Base-by-base conservation (phyloP, 2,888 invertebrate genomes). In the Agrochola lychnidis region DNA sequence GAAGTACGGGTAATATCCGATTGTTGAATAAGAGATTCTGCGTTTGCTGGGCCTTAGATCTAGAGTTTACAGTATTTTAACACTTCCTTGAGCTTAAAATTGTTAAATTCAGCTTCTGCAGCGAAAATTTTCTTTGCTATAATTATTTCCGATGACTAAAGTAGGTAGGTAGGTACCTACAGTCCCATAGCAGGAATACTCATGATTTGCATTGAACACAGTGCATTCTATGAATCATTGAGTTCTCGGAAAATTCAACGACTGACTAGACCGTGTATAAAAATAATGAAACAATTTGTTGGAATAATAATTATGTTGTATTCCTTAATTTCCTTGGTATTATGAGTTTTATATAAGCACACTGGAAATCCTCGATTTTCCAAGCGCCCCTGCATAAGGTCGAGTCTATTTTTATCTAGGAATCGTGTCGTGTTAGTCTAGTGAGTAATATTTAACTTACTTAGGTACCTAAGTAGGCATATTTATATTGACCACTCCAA, bases 171-270 rank as follows among this genome's bases (percentile, higher is more conserved):
- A 62, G 14, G 6, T 63, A n/a, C n/a, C 40, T 40, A 68, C 25
- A 53, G 30, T 19, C 25, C 1, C 42, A 40, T 2, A 51, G 61
- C 64, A 70, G 78, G 62, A 73, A 81, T 51, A 79, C 22, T 66
- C 48, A 59, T 77, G 48, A 57, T 72, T 78, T 73, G 61, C 56
- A 67, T 63, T 59, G 40, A 59, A n/a, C 76, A 53, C 69, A 53
- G 68, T 78, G 62, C 66, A 71, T 51, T 48, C n/a, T 19, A 76
- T 84, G 84, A 81, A 40, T 83, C 83, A 84, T 36, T 16, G 36
- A 9, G 25, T 83, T 84, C 84, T 73, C 59, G 71, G 81, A 78
- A 83, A 76, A 63, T 53, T 81, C 51, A 36, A 45, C 62, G 66
- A 70, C 70, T 53, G 62, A 77, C 64, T 72, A 73, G 62, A 78